A percentile compares a stretch with the other conserved stretches of the same genome.
phyloP scores from a whole-genome alignment of 2,888 invertebrate genomes.

The Autographa gamma region DNA sequence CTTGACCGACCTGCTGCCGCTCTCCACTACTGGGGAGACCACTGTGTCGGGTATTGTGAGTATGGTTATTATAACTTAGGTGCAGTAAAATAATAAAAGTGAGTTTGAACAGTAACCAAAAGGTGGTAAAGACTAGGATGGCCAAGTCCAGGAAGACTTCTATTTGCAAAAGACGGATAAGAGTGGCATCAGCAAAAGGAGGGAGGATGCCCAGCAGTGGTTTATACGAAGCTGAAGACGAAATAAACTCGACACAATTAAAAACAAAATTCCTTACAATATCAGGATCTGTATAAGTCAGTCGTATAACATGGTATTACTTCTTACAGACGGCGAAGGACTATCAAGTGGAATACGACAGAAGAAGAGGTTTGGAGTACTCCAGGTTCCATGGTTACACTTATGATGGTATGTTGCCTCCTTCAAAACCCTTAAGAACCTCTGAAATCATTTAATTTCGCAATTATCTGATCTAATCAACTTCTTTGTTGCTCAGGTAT shows the following conservation, averaged over 20 bases:
- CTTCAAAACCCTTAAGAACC: neutral
- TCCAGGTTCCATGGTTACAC: constrained; percentile 99
- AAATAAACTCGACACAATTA: too few species aligned
- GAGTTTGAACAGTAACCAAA: too few species aligned
- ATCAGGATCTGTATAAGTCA: neutral
- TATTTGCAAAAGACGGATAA: too few species aligned
- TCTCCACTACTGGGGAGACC: constrained; percentile 95
- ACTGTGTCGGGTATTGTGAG: constrained; percentile 97
- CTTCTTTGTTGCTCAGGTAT: constrained; percentile 85
- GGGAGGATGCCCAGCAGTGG: too few species aligned
- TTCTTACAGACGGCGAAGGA: constrained; percentile 94
- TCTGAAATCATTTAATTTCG: too few species aligned
- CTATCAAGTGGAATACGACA: constrained; percentile 95
- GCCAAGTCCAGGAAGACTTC: too few species aligned
- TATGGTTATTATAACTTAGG: neutral
- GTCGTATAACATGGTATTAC: neutral
- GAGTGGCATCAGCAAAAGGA: too few species aligned
- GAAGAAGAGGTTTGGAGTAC: constrained; percentile 94
- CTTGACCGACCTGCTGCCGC: constrained; percentile 95
- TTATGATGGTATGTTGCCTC: constrained; percentile 93
- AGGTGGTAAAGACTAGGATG: too few species aligned
- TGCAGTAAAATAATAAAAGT: too few species aligned
- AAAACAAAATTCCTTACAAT: too few species aligned
- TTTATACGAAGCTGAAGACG: too few species aligned
- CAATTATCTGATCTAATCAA: too few species aligned